These are phyloP conservation scores for Nipponacmea schrenckii DNA, from an alignment of 2,888 invertebrate species.

Conservation along the genomic window DNA sequence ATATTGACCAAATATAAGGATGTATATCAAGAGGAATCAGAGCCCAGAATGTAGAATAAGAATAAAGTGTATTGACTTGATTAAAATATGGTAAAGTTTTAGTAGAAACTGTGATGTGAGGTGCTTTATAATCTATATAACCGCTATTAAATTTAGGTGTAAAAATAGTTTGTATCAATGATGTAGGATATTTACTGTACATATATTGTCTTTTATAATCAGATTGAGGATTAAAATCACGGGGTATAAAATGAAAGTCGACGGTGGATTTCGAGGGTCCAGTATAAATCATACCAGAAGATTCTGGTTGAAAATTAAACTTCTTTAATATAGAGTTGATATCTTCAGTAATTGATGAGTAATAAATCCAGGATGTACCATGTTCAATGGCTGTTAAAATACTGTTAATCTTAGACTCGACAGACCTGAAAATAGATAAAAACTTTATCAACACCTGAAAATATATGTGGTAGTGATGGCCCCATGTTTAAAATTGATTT, in stretches of 20 bases:
- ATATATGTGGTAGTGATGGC: too few relatives aligned
- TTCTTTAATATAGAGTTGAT: background rate
- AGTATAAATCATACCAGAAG: background rate
- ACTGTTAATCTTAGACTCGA: background rate
- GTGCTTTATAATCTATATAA: background rate
- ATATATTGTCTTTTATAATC: background rate
- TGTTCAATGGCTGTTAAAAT: background rate
- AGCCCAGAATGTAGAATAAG: slow-evolving; percentile 1
- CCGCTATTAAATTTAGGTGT: background rate
- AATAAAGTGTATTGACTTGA: background rate
- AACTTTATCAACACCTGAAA: background rate
- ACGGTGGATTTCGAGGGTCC: background rate
- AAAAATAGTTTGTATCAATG: background rate
- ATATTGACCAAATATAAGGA: background rate
- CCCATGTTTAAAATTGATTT: too few relatives aligned
- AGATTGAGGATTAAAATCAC: background rate
- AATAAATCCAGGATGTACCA: background rate
- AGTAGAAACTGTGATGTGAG: background rate
- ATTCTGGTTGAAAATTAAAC: background rate
- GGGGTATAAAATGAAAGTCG: background rate
- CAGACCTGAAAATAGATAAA: background rate
- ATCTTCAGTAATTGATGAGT: background rate
- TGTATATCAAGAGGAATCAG: background rate
- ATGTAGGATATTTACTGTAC: background rate
- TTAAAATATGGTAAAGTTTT: background rate